Base-by-base conservation (phyloP, 1,140 invertebrate genomes). In the Zaprionus taronus region DNA sequence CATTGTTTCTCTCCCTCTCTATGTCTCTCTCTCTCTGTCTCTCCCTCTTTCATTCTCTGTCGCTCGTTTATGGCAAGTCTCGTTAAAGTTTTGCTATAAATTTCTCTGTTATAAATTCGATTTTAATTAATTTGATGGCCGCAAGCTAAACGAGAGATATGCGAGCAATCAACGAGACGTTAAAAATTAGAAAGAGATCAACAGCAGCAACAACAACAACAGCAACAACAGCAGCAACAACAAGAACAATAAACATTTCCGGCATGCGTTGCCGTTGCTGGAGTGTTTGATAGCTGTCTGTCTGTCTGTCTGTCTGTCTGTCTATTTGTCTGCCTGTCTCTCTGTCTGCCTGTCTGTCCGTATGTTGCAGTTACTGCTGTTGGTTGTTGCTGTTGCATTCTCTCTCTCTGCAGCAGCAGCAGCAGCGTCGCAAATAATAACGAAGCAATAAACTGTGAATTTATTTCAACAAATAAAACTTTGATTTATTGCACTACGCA, bases 381-480 rank as follows among this genome's bases (percentile, higher is more conserved):
- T 58, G 68, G 44, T 14, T 58, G 68, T 36, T 61, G 20, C 20
- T 22, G 41, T 36, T 26, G 61, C 38, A 15, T n/a, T n/a, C 38
- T 15, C 38, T 61, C 47, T 47, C 36, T 31, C 28, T 31, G 28
- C 28, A 9, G 26, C 36, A 26, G 20, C 49, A 44, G 41, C 47
- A 38, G 14, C 63, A 60, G 44, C 64, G 56, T 12, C 66, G 60
- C 77, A 72, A 89, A 89, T 89, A 89, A 89, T 89, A 89, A 89
- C 81, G 82, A 89, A 85, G 85, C 85, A 89, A 89, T 89, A 89
- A 89, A 89, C 85, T 89, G 65, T 90, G 85, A 89, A 89, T 89
- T 89, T 89, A 89, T 89, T 89, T 89, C 85, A 90, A 89, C 85
- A 89, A 89, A 89, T 89, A 89, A 89, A 89, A 89, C 85, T 89